Evolutionary conservation across 2,113 vertebrate genomes (phyloP), one percentile per base, ranked within the genome.

Genomic region (Falco punctatus): DNA sequence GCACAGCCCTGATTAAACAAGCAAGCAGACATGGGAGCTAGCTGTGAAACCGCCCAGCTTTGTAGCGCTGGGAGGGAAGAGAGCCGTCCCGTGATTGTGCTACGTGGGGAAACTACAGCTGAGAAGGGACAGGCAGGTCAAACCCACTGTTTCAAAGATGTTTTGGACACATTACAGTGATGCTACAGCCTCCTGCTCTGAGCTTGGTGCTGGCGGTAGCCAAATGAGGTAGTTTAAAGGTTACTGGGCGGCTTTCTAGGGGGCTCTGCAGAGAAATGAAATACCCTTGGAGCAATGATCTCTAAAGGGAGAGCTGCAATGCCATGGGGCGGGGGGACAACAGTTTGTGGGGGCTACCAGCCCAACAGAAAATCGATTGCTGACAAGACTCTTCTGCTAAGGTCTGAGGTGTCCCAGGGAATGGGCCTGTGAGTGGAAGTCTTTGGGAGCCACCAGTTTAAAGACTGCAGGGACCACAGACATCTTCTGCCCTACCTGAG

Each of bases 401-500:
- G 27, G 33, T 8, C n/a, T 38, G 30, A 42, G 44, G 52, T 27
- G 32, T 26, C 24, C 58, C 67, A 88, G 35, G n/a, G 42, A 62
- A 30, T 11, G 67, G 33, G 57, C 28, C 67, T 42, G n/a, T 0
- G 2, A 51, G 30, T 18, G 24, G 78, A 59, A 74, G 28, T 11
- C 2, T 52, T 59, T 46, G 44, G 32, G 32, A 67, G 61, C 61
- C 78, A 52, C 54, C 69, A 15, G 42, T 49, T 66, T 30, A 35
- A 15, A 18, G 38, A 10, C 27, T 52, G 21, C 61, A 58, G 38
- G 46, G 27, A 28, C 33, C 32, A 13, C 61, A 33, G 9, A 4
- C 11, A 3, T 1, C 49, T 48, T 17, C 6, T 5, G 6, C 23
- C 24, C 40, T 2, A 0, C 13, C 21, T 15, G 33, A 27, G 0